Evolutionary conservation across 2,113 vertebrate species (phyloP).

Genomic region (Puntigrus tetrazona): DNA sequence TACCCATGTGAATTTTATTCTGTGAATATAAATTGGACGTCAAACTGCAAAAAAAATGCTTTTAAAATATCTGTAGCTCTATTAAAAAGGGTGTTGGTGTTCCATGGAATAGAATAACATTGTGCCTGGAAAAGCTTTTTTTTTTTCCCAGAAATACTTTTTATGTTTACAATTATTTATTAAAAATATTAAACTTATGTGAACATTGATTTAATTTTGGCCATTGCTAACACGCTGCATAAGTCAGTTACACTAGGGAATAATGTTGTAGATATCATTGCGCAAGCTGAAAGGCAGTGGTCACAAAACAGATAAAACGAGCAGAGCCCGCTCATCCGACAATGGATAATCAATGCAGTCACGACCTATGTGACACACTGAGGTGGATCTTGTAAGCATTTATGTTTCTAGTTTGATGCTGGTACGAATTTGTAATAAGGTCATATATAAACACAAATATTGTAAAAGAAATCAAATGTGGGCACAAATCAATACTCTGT

Average conservation of each 20-base stretch:
- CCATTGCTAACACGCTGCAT: not conserved
- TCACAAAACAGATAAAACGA: not conserved
- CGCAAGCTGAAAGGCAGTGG: not conserved
- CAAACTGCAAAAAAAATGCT: not conserved
- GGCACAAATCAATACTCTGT: not conserved
- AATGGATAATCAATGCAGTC: not conserved
- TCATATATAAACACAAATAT: not conserved
- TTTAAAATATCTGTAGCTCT: not conserved
- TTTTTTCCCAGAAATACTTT: too few species aligned
- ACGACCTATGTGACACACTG: not conserved
- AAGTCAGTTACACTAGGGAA: not conserved
- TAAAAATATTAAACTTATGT: too few species aligned
- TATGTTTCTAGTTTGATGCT: not conserved
- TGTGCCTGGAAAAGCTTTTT: not conserved
- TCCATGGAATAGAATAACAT: not conserved
- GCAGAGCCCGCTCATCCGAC: too few species aligned
- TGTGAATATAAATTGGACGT: not conserved
- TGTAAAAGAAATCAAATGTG: not conserved
- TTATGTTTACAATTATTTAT: too few species aligned
- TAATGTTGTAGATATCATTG: not conserved
- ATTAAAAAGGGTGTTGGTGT: not conserved
- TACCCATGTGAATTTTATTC: not conserved
- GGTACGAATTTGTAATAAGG: not conserved
- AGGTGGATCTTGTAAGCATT: not conserved
- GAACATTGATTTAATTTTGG: too few species aligned